Base-by-base conservation (phyloP, 2,888 invertebrate species). In the Pherbina coryleti region DNA sequence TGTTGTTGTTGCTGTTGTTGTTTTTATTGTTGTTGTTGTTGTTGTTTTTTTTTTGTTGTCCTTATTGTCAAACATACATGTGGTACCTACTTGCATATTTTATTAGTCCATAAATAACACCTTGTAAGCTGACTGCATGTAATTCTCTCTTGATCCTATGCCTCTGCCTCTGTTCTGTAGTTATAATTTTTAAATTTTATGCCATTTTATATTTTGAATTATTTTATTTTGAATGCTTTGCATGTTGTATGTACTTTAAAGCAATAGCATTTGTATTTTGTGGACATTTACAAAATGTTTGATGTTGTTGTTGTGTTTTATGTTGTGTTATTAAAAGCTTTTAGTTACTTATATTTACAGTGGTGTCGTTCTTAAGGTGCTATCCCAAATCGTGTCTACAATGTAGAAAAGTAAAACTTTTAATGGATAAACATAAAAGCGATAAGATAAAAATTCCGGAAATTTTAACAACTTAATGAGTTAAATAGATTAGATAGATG, bases 31-130 rank as follows among this genome's bases (percentile, higher is more conserved):
- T n/a, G 53, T 53, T 53, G 53, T 53, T 19, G 53, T 53, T 53
- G 53, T 53, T 72, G 77, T 19, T 64, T 82, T n/a, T n/a, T n/a
- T 83, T 84, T 80, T 51, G 19, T 53, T 81, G 81, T 81, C 83
- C 82, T 85, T 84, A 84, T 83, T 84, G 82, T 83, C 31, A 7
- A 25, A 37, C 57, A 72, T 19, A 44, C 44, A 44, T 44, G 44
- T 44, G 44, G 57, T 60, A 25, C 57, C 22, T 60, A 28, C 19
- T 62, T 76, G 78, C 80, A 78, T 78, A 81, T 82, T 86, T 86
- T 86, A 86, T 85, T 83, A 80, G 75, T 82, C 81, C 85, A 85
- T 86, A 86, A 86, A 86, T 86, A 84, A 84, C 86, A 84, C 82
- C 85, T 82, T 81, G 70, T 81, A 80, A 75, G 76, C 37, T 37